Evolutionary conservation across 2,113 vertebrate species (phyloP), one percentile per base, ranked within the genome.

Genomic region (Cephalopholis sonnerati): DNA sequence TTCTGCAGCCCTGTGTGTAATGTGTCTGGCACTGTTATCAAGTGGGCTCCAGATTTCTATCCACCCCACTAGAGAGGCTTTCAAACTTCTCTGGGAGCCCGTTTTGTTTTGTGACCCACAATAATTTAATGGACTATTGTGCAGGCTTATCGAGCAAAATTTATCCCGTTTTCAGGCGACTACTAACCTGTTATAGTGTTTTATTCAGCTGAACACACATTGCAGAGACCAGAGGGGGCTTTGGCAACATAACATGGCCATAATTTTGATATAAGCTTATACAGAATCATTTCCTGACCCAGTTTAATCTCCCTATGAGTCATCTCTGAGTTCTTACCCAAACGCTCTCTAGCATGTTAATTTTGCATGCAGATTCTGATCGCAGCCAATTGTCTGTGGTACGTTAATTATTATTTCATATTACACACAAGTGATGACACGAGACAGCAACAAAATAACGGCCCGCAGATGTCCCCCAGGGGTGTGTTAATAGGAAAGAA

Each of bases 101-200:
- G 11, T 69, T 92, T 90, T 91, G 89, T 89, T 92, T 91, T 91
- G 87, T 89, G 87, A 90, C 85, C 85, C 79, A 77, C 83, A 69
- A 55, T 89, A 82, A 92, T 86, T 87, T 91, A 88, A 89, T 81
- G 82, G 76, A 74, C 82, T 89, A 79, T 89, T 90, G 82, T 89
- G 77, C 8, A 16, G 66, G 57, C 67, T 79, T 90, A 84, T 83
- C 25, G 1, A 77, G 75, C 36, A 82, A 84, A 88, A 82, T 86
- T 5, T 29, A 65, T 86, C 77, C 84, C 0, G 7, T 81, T 91
- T 91, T 84, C 63, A 86, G 59, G 85, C 69, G 70, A 55, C 74
- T 64, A 70, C 83, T 81, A 86, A 91, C 88, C 84, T 86, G 78
- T 83, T 81, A 27, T 32, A 61, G 64, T 71, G 71, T 58, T 90